Evolutionary conservation across 1,140 invertebrate species (phyloP).

Genomic region (Drosophila jambulina): DNA sequence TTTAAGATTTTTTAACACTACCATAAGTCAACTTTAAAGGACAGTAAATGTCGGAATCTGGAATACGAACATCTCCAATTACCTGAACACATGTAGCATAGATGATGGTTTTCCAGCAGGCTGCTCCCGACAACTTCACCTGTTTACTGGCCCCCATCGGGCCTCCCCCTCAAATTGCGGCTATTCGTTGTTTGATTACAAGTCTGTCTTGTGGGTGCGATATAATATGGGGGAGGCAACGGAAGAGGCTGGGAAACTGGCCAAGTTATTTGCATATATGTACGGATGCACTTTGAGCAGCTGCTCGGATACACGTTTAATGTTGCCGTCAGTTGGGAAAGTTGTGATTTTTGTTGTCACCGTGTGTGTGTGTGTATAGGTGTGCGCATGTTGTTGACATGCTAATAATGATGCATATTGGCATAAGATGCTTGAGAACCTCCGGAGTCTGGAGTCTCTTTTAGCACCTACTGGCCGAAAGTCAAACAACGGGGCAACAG

Average conservation of each 20-base stretch:
- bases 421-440: constrained; percentile 68
- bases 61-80: constrained; percentile 30
- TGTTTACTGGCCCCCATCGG: constrained; percentile 23
- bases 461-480: constrained; percentile 69
- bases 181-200: constrained; percentile 72
- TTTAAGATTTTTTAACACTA: neutral
- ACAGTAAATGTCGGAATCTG: neutral
- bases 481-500: constrained; percentile 57
- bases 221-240: constrained; percentile 6
- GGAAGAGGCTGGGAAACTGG: neutral
- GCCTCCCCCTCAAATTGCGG: constrained; percentile 26
- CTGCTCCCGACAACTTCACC: constrained; percentile 27
- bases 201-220: constrained; percentile 67
- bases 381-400: constrained; percentile 62
- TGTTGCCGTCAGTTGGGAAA: constrained; percentile 73
- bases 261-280: constrained; percentile 60
- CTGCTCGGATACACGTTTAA: constrained; percentile 56
- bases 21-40: neutral
- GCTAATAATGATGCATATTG: constrained; percentile 78
- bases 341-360: constrained; percentile 75
- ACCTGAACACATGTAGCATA: constrained; percentile 37
- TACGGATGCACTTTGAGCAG: constrained; percentile 49
- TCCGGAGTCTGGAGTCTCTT: constrained; percentile 44
- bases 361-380: constrained; percentile 15
- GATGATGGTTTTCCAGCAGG: constrained; percentile 56